Evolutionary conservation across 2,797 vertebrate genomes (phyloP), one percentile per base, ranked within the genome.

Genomic region (Salmo trutta): DNA sequence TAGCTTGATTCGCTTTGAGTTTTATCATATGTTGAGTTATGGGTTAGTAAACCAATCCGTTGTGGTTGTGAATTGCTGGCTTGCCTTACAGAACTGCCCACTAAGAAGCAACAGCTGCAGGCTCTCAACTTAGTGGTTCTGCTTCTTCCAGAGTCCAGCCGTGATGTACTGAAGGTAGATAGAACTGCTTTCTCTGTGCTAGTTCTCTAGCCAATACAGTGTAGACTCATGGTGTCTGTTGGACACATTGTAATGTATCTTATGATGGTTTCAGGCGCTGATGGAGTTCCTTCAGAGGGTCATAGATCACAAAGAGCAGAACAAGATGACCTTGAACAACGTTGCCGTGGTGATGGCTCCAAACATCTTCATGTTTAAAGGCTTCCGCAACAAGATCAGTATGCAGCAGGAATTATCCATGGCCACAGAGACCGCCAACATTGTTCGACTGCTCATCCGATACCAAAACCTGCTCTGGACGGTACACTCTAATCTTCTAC

Each of bases 341-440:
- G 94, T 99, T 24, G 96, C 97, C 0, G 95, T 99, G 91, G 95
- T 99, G 85, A 99, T 99, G 96, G 96, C 98, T 6, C 98, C 98
- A 41, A 99, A 98, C 91, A 96, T 99, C 90, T 98, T 99, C 93
- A 97, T 96, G 47, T 96, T 95, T 83, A 97, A 96, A 78, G 92
- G 95, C 0, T 88, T 96, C 77, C 92, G 94, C 79, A 91, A 93
- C 74, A 99, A 98, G 91, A 84, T 93, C 62, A 92, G 90, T 0
- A 97, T 97, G 76, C 96, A 98, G 83, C 95, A 91, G 83, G 96
- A 98, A 87, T 95, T 97, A 81, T 92, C 89, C 81, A 97, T 97
- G 96, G 98, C 98, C 68, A 94, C 96, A 8, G 94, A 94, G 82
- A 99, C 96, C 0, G 96, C 97, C 76, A 96, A 91, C 83, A 94